Evolutionary conservation across 2,888 invertebrate species (phyloP).

Genomic region (Cynaeus angustus): DNA sequence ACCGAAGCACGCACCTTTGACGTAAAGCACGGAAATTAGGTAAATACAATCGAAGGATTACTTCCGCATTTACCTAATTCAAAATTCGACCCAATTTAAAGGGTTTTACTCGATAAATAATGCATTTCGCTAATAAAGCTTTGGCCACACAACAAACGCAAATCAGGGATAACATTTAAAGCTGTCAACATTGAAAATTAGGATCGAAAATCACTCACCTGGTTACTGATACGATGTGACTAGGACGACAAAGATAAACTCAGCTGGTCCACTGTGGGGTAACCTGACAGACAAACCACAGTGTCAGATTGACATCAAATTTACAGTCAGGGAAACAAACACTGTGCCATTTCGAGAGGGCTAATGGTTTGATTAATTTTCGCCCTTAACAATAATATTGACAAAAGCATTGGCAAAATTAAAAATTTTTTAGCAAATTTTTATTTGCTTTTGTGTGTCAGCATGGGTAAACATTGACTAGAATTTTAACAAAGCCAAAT

Average conservation of each 20-base stretch:
- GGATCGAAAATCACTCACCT: slow-evolving; percentile 59
- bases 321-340: slow-evolving; percentile 9
- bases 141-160: slow-evolving; percentile 60
- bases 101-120: slow-evolving; percentile 45
- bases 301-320: slow-evolving; percentile 50
- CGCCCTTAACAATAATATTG: background rate
- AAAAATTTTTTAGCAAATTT: background rate
- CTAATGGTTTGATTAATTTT: slow-evolving; percentile 2
- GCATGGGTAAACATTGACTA: no score
- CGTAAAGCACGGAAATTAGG: slow-evolving; percentile 29
- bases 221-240: slow-evolving; percentile 31
- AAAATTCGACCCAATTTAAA: slow-evolving; percentile 5
- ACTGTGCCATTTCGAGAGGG: background rate
- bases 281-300: slow-evolving; percentile 61
- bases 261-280: slow-evolving; percentile 52
- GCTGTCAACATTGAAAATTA: slow-evolving; percentile 61
- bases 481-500: no score
- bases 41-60: slow-evolving; percentile 36
- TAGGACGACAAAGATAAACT: slow-evolving; percentile 18
- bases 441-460: no score
- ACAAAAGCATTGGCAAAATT: background rate
- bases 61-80: slow-evolving; percentile 4
- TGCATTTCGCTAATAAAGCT: slow-evolving; percentile 57
- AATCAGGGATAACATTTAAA: slow-evolving; percentile 61
- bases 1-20: slow-evolving; percentile 15